Percentiles rank a stretch among this genome's conserved stretches.
Conservation (phyloP, 2,888 invertebrate genomes). For the Luffia ferchaultella region DNA sequence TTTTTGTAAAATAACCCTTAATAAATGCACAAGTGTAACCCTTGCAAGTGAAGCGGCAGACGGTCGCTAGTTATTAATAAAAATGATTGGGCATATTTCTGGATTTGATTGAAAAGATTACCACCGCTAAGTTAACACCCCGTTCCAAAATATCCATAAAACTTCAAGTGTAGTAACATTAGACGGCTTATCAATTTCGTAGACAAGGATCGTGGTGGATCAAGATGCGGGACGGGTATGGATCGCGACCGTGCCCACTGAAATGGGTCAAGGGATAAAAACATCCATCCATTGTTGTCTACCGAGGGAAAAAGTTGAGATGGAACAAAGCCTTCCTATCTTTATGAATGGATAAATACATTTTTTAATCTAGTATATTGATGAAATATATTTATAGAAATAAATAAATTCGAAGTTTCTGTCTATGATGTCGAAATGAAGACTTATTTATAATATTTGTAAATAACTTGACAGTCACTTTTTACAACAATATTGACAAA, state of each 20-base stretch:
- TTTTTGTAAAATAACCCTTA: too few species aligned
- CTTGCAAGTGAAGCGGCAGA: too few species aligned
- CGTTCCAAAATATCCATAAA: too few species aligned
- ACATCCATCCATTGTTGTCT: neutral
- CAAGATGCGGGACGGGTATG: neutral
- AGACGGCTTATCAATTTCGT: neutral
- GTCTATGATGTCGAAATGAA: neutral
- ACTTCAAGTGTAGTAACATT: too few species aligned
- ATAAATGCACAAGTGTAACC: too few species aligned
- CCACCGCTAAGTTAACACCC: too few species aligned
- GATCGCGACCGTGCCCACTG: neutral
- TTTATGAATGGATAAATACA: neutral
- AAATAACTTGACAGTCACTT: neutral
- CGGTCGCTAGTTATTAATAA: too few species aligned
- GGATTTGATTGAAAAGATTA: too few species aligned
- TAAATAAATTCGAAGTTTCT: neutral
- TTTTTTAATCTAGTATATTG: neutral
- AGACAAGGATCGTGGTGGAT: too few species aligned
- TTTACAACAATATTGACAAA: too few species aligned
- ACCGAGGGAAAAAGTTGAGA: neutral
- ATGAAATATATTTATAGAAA: neutral
- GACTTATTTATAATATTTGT: neutral
- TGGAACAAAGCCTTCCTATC: neutral
- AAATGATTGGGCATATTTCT: too few species aligned
- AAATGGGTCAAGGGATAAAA: neutral